A percentile compares a stretch with the other conserved stretches of the same genome.
phyloP scores from a whole-genome alignment of 2,113 vertebrate genomes.

The Tinamus guttatus region DNA sequence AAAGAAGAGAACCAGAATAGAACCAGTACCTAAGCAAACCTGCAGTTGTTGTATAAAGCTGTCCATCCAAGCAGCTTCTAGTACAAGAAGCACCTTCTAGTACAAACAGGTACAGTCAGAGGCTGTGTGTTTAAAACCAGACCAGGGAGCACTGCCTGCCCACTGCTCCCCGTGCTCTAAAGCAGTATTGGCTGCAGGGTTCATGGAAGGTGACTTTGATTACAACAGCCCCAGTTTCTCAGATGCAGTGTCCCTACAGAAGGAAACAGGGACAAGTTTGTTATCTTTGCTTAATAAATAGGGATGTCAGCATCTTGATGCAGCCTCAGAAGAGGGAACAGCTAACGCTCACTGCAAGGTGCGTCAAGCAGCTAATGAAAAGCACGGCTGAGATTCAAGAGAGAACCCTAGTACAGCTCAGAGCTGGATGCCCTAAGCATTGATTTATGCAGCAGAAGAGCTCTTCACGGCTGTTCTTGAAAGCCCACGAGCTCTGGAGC shows the following conservation, averaged over 20 bases:
- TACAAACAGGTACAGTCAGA: not conserved
- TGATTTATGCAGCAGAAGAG: not conserved
- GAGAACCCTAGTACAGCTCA: not conserved
- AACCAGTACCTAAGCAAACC: not conserved
- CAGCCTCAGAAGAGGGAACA: not conserved
- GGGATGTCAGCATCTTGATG: not conserved
- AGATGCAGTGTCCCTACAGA: not conserved
- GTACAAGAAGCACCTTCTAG: conserved; percentile 24
- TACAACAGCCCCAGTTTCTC: not conserved
- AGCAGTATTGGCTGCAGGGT: not conserved
- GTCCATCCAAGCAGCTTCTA: not conserved
- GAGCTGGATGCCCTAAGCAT: not conserved
- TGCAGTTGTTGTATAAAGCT: not conserved
- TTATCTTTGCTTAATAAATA: not conserved
- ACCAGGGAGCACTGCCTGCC: not conserved
- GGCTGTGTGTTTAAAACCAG: not conserved
- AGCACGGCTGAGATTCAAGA: not conserved
- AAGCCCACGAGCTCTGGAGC: not conserved
- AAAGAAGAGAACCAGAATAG: not conserved
- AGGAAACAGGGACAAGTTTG: not conserved
- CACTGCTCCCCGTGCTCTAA: not conserved
- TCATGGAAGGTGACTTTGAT: not conserved
- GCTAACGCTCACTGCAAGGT: not conserved
- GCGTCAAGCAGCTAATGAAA: not conserved
- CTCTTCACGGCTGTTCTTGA: not conserved